Percentiles rank a stretch among this genome's conserved stretches.
These are phyloP conservation scores for Tenualosa thibaudeaui DNA, from an alignment of 2,797 vertebrate genomes.

Conservation along the genomic window DNA sequence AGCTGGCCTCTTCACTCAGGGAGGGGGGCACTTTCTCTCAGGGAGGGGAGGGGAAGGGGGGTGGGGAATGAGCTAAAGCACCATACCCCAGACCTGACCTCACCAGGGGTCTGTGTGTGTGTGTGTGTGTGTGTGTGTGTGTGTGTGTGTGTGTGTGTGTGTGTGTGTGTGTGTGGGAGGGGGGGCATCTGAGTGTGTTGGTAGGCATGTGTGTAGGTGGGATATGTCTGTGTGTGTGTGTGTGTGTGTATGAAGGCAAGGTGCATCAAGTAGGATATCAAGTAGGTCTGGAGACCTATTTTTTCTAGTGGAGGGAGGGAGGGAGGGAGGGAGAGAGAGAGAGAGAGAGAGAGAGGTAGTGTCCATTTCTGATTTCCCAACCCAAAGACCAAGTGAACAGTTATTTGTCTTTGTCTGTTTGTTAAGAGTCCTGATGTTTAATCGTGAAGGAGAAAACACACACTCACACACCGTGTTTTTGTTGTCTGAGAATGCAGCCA, in stretches of 20 bases:
- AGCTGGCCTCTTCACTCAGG: slow-evolving; percentile 19
- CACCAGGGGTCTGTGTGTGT: slow-evolving; percentile 35
- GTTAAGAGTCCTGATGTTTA: background rate
- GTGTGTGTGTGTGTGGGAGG: background rate
- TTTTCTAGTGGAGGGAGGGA: too few species aligned
- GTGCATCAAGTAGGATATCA: background rate
- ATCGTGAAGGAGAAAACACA: too few species aligned
- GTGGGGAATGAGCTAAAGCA: background rate
- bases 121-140: slow-evolving; percentile 22
- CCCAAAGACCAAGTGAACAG: too few species aligned
- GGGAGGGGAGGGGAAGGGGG: background rate
- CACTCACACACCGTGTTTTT: background rate
- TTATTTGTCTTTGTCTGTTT: background rate
- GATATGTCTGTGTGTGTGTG: background rate
- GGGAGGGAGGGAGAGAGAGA: background rate
- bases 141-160: slow-evolving; percentile 17
- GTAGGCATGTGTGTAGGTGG: background rate
- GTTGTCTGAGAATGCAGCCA: too few species aligned
- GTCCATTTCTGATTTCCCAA: too few species aligned
- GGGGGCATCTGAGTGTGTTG: background rate
- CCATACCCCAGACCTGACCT: slow-evolving; percentile 16
- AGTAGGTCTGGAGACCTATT: too few species aligned
- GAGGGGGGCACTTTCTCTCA: background rate
- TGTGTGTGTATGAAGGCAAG: background rate
- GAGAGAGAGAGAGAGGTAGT: too few species aligned